Percentiles rank a stretch among this genome's conserved stretches.
Evolutionary conservation across 2,888 invertebrate genomes (phyloP).

Genomic region (Drosophila melanocephala): DNA sequence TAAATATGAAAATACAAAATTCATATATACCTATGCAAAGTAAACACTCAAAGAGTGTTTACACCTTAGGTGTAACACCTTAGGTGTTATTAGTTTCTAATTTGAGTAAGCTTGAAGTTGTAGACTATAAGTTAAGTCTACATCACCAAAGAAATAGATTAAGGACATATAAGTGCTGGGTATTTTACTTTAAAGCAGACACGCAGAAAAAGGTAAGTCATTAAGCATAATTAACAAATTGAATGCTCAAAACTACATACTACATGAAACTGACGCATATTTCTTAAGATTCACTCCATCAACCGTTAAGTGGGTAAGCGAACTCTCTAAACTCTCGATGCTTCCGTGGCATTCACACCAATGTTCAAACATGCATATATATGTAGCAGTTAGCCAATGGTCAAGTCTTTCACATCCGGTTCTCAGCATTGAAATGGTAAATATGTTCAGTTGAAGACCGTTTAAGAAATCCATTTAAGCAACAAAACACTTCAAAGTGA

Average conservation of each 20-base stretch:
- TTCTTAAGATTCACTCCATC: conserved; percentile 24
- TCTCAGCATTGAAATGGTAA: conserved; percentile 66
- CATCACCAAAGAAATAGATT: background rate
- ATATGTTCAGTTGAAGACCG: conserved; percentile 73
- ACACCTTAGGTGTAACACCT: too few species aligned
- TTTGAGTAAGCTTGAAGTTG: background rate
- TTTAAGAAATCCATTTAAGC: conserved; percentile 81
- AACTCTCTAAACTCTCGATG: conserved; percentile 27
- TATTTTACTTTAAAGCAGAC: background rate
- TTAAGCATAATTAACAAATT: conserved; percentile 11
- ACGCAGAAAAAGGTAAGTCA: background rate
- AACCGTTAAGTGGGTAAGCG: conserved; percentile 22
- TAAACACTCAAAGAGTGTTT: background rate
- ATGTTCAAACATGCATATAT: background rate
- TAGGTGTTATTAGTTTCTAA: background rate
- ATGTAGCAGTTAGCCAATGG: conserved; percentile 18
- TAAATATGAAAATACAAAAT: background rate
- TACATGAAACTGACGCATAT: background rate
- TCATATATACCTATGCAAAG: background rate
- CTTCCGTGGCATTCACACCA: conserved; percentile 50
- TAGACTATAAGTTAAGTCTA: background rate
- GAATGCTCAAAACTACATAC: background rate
- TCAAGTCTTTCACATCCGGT: conserved; percentile 73
- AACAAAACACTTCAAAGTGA: conserved; percentile 77
- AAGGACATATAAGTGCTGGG: background rate